These are phyloP conservation scores for Alethe diademata DNA, from an alignment of 2,113 vertebrate species.

Conservation along the genomic window DNA sequence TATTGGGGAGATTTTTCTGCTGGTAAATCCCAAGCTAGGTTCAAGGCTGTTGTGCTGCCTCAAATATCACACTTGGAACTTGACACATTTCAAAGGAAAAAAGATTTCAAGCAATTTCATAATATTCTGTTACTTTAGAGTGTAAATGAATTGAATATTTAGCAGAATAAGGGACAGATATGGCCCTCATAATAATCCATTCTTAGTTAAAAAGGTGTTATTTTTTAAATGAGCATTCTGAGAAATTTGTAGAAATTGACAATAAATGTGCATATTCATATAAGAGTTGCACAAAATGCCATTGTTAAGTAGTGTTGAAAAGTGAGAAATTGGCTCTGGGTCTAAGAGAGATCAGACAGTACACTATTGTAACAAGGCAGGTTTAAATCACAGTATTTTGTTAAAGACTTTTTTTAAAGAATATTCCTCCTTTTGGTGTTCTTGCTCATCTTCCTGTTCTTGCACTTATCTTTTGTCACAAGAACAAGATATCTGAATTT, in stretches of 20 bases:
- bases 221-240: not conserved
- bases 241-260: not conserved
- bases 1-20: not conserved
- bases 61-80: not conserved
- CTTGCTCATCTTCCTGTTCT: not conserved
- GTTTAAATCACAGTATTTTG: not conserved
- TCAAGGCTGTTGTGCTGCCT: not conserved
- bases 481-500: constrained; percentile 4
- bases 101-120: not conserved
- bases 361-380: not conserved
- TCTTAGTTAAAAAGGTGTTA: not conserved
- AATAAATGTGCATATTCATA: not conserved
- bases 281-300: not conserved
- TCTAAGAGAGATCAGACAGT: not conserved
- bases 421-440: not conserved
- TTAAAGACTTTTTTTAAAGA: not conserved
- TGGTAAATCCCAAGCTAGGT: not conserved
- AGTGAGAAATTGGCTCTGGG: not conserved
- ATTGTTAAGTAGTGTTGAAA: not conserved
- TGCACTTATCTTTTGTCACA: not conserved
- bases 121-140: not conserved
- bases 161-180: not conserved
- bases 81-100: not conserved
- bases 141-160: not conserved
- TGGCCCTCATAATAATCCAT: not conserved